Base-by-base conservation (phyloP, 1,140 invertebrate species). In the Drosophila ananassae region DNA sequence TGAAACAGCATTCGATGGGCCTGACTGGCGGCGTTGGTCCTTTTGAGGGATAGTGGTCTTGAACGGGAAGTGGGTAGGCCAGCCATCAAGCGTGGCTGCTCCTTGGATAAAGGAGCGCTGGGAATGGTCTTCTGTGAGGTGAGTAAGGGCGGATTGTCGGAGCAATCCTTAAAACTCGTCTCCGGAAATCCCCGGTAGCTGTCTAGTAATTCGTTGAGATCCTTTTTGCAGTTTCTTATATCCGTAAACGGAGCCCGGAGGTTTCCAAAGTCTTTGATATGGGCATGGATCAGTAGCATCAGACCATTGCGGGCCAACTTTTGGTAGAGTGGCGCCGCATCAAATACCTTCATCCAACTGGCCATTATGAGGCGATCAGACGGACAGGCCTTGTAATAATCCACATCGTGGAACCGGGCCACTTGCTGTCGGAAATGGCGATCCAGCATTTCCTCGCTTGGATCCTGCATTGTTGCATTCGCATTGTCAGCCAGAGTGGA, bases 301-400 rank as follows among this genome's bases (percentile, higher is more conserved):
- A 85, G 24, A 2, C 74, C 37, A 12, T 89, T 85, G 0, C 82
- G 44, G 7, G 82, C 79, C 22, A 78, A 12, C 46, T 85, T 85
- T n/a, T 85, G 61, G 12, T 13, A 7, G 6, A 22, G 46, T 0
- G 82, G 66, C 0, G 62, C 57, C 1, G 3, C 21, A 3, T 24
- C 2, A 1, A 79, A 73, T 2, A 82, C 32, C 9, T 47, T 8
- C 7, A 89, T 10, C 82, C 82, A 87, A 9, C 32, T 69, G 3
- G 6, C 32, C 1, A 83, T 73, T 6, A 82, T 58, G 0, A 13
- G n/a, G 32, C 63, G 64, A 66, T 89, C 83, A 28, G 71, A 56
- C 0, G n/a, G 6, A 25, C 17, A 47, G 24, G 74, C 74, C 5
- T 13, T 48, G n/a, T 60, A 22, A 2, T 30, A 10, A 7, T 39